Percentiles rank a stretch among this genome's conserved stretches.
Evolutionary conservation across 2,113 vertebrate species (phyloP).

Genomic region (Tyrannus savana): DNA sequence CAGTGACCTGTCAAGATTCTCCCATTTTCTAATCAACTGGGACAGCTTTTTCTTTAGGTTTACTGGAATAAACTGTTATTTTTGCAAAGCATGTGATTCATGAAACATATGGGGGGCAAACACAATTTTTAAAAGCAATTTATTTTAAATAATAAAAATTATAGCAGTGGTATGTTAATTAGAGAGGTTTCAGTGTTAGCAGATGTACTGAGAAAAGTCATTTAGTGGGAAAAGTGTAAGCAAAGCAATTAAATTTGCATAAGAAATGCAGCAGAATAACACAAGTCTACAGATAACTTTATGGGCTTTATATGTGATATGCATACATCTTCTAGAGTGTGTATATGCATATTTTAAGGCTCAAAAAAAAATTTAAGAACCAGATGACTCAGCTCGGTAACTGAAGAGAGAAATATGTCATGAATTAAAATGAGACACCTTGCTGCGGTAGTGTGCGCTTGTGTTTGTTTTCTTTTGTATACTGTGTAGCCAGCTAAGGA

Average conservation of each 20-base stretch:
- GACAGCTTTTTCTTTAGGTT: background rate
- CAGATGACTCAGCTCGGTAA: background rate
- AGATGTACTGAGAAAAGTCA: background rate
- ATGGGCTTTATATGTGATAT: background rate
- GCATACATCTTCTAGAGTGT: background rate
- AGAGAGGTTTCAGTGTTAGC: background rate
- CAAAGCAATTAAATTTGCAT: background rate
- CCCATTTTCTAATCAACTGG: background rate
- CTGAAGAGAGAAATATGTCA: background rate
- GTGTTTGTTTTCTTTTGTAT: background rate
- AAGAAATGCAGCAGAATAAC: background rate
- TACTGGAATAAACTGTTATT: background rate
- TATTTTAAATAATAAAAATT: slow-evolving; percentile 5
- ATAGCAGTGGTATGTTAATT: background rate
- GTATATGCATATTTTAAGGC: background rate
- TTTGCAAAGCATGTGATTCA: background rate
- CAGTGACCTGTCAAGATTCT: background rate
- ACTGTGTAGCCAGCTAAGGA: background rate
- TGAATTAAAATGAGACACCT: background rate
- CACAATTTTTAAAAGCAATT: background rate
- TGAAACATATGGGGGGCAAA: background rate
- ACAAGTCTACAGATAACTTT: background rate
- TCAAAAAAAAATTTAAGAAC: background rate
- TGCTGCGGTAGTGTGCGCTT: background rate
- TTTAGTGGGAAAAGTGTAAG: background rate